Conservation (phyloP, 2,113 vertebrate genomes). For the Sphyrna mokarran region DNA sequence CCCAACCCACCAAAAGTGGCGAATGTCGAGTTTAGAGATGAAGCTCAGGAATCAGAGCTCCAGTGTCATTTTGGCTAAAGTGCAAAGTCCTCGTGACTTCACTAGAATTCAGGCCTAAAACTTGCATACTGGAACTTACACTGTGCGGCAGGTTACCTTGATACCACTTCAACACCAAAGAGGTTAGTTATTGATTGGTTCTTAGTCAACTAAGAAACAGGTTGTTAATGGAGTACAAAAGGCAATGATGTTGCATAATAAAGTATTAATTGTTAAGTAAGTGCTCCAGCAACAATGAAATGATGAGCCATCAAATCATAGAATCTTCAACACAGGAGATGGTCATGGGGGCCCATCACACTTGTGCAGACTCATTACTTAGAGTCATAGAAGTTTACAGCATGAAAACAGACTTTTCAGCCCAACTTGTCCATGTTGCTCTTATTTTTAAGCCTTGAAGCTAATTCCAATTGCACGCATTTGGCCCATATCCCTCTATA, state of each 20-base stretch:
- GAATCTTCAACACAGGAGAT: background rate
- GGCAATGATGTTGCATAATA: background rate
- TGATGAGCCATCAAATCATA: background rate
- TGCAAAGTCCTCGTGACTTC: no score
- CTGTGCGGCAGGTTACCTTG: background rate
- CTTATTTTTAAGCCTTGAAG: no score
- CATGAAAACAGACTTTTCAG: no score
- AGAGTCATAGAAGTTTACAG: no score
- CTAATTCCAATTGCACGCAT: no score
- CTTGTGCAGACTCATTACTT: background rate
- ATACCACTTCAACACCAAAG: background rate
- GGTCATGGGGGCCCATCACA: background rate
- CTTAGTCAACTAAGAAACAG: background rate
- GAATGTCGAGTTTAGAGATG: no score
- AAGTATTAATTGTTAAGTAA: background rate
- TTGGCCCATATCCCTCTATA: no score
- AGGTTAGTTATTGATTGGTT: background rate
- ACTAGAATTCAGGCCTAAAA: no score
- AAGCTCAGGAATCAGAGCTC: no score
- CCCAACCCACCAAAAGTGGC: no score
- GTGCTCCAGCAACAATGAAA: background rate
- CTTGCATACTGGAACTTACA: background rate
- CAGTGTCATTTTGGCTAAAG: no score
- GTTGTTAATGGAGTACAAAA: background rate
- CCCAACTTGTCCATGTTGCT: no score